A percentile compares a stretch with the other conserved stretches of the same genome.
Conservation (phyloP, 2,797 vertebrate genomes). For the Momotus momota region DNA sequence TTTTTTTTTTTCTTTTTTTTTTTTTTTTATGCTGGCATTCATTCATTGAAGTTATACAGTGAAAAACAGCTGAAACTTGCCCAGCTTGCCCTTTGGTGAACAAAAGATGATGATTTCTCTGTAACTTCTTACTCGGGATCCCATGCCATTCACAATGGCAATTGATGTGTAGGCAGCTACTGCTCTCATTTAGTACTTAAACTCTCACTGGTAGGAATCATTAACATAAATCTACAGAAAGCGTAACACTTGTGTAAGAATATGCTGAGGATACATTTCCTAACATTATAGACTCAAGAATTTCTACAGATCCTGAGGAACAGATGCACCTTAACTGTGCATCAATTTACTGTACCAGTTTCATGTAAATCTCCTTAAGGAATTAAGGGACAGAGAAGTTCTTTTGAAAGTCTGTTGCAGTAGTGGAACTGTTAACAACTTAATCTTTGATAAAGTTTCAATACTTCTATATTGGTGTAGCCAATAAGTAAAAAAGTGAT, state of each 20-base stretch:
- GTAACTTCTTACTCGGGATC: not conserved
- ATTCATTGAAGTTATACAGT: not conserved
- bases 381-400: not conserved
- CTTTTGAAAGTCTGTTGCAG: not conserved
- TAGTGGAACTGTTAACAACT: not conserved
- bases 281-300: not conserved
- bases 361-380: not conserved
- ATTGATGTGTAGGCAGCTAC: not conserved
- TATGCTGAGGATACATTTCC: not conserved
- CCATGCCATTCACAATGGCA: not conserved
- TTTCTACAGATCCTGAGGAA: not conserved
- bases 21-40: not conserved
- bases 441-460: not conserved
- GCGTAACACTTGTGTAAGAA: not conserved
- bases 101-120: not conserved
- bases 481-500: not conserved
- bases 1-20: too few relatives aligned
- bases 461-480: not conserved
- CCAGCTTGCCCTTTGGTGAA: not conserved
- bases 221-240: not conserved
- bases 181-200: not conserved
- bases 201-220: not conserved
- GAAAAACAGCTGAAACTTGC: not conserved
- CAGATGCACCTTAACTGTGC: not conserved
- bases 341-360: not conserved